A percentile compares a stretch with the other conserved stretches of the same genome.
Evolutionary conservation across 2,888 invertebrate genomes (phyloP).

Genomic region (Drosophila cognata): DNA sequence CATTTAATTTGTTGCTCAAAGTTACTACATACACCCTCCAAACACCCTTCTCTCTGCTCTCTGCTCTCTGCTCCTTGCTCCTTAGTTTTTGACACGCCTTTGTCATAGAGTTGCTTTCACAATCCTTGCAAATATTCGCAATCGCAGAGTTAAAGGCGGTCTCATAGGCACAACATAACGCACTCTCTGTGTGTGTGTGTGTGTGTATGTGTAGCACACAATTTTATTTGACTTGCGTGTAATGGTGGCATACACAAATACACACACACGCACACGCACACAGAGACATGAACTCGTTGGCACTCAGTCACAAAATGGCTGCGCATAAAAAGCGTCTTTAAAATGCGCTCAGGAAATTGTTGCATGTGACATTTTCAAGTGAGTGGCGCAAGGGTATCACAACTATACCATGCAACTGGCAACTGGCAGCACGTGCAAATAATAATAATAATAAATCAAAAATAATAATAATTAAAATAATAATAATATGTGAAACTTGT

Average conservation of each 20-base stretch:
- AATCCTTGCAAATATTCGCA: conserved; percentile 54
- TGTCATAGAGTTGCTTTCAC: conserved; percentile 45
- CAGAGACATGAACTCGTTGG: conserved; percentile 40
- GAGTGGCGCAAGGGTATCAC: background rate
- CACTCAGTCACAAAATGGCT: conserved; percentile 71
- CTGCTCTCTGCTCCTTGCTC: background rate
- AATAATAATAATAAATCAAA: background rate
- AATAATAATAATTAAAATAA: background rate
- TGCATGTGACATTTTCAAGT: conserved; percentile 73
- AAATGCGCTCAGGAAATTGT: conserved; percentile 76
- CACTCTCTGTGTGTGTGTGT: conserved; percentile 41
- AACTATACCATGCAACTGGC: background rate
- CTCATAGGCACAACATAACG: conserved; percentile 51
- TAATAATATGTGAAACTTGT: background rate
- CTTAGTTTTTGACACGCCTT: background rate
- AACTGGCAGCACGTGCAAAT: conserved; percentile 1
- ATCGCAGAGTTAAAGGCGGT: conserved; percentile 40
- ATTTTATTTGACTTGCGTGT: conserved; percentile 45
- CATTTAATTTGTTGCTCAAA: conserved; percentile 46
- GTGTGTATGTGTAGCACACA: conserved; percentile 51
- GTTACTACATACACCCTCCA: conserved; percentile 15
- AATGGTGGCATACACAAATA: conserved; percentile 12
- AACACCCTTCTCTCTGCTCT: background rate
- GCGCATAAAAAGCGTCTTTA: conserved; percentile 73
- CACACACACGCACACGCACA: conserved; percentile 12